A percentile compares a stretch with the other conserved stretches of the same genome.
These are phyloP conservation scores for Teleiodes luculella DNA, from an alignment of 2,888 invertebrate species.

Conservation along the genomic window DNA sequence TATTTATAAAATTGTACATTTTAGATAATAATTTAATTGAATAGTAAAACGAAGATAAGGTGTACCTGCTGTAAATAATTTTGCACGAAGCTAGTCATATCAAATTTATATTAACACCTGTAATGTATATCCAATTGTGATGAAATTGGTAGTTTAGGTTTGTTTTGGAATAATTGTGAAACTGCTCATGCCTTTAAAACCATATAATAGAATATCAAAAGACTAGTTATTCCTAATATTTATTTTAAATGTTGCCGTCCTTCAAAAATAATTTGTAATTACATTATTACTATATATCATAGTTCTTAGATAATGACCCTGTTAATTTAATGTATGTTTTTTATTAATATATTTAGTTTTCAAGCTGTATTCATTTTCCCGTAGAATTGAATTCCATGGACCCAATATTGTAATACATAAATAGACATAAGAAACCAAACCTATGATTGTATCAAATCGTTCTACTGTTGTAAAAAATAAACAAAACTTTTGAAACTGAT, in stretches of 20 bases:
- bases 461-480: conserved; percentile 55
- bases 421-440: background rate
- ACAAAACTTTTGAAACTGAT: conserved; percentile 37
- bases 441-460: conserved; percentile 44
- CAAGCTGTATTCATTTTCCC: background rate
- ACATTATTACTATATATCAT: too few relatives aligned
- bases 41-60: conserved; percentile 20
- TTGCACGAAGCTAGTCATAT: conserved; percentile 63
- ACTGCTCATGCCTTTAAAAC: too few relatives aligned
- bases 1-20: conserved; percentile 7
- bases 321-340: background rate
- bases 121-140: background rate
- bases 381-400: conserved; percentile 26
- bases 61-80: conserved; percentile 58
- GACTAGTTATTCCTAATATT: too few relatives aligned
- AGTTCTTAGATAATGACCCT: too few relatives aligned
- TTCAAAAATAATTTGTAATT: background rate
- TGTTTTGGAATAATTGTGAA: background rate
- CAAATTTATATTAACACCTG: conserved; percentile 35
- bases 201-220: too few relatives aligned
- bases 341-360: background rate
- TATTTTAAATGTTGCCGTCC: background rate
- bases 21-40: background rate
- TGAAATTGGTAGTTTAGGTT: background rate
- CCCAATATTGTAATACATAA: conserved; percentile 9